Conservation (phyloP, 53 echinoderm and acorn worm genomes). For the Mesocentrotus franciscanus region DNA sequence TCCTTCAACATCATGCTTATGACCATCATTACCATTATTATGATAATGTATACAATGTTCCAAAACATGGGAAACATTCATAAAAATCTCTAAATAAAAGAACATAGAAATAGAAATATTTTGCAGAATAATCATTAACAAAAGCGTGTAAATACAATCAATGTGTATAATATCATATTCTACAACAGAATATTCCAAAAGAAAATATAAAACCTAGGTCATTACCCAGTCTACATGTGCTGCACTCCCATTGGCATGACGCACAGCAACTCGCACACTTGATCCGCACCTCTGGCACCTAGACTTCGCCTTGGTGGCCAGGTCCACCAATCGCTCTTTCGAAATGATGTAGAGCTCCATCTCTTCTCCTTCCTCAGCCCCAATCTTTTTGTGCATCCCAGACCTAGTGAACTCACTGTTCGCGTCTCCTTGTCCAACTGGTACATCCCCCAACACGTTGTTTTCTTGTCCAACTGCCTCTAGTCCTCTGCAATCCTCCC, state of each 20-base stretch:
- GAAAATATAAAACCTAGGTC: too few relatives aligned
- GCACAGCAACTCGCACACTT: neutral
- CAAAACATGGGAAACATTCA: too few relatives aligned
- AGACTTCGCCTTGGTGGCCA: neutral
- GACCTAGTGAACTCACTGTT: neutral
- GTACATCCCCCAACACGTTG: neutral
- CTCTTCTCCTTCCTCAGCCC: neutral
- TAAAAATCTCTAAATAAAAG: too few relatives aligned
- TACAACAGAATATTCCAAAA: too few relatives aligned
- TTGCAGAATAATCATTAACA: too few relatives aligned
- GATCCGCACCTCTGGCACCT: neutral
- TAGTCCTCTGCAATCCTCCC: neutral
- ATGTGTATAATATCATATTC: too few relatives aligned
- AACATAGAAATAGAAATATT: too few relatives aligned
- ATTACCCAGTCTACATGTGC: neutral
- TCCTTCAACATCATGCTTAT: neutral
- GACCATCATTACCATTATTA: neutral
- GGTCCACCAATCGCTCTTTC: neutral
- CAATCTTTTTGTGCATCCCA: neutral
- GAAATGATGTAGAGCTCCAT: neutral
- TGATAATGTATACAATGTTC: too few relatives aligned
- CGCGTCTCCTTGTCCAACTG: neutral
- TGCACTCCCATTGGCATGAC: neutral
- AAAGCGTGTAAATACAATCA: too few relatives aligned
- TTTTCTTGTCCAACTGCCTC: neutral